Conservation (phyloP, 2,888 invertebrate genomes). For the Phorcus lineatus region DNA sequence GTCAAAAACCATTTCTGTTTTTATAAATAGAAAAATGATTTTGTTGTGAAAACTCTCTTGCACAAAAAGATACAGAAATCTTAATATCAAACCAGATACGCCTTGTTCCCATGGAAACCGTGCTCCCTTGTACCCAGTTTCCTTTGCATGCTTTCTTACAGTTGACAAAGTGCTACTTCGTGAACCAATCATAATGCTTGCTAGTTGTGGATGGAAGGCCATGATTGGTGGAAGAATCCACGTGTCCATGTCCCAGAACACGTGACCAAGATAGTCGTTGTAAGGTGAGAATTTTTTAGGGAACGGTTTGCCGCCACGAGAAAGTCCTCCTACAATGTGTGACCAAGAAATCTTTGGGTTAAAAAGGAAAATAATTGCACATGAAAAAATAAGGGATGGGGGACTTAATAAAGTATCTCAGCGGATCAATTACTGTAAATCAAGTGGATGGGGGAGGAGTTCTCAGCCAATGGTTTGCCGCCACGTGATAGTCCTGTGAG, state of each 20-base stretch:
- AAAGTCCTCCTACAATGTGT: conserved; percentile 45
- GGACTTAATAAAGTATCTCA: too few species aligned
- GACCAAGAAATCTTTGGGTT: neutral
- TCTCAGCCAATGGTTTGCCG: too few species aligned
- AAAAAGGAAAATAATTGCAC: too few species aligned
- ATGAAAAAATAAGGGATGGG: too few species aligned
- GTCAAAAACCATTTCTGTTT: too few species aligned
- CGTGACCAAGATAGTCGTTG: conserved; percentile 69
- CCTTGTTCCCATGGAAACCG: conserved; percentile 71
- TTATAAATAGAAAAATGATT: too few species aligned
- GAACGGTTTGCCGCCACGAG: conserved; percentile 45
- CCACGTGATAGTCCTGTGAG: too few species aligned
- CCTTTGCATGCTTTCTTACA: conserved; percentile 57
- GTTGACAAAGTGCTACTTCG: conserved; percentile 51
- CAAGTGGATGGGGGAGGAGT: too few species aligned
- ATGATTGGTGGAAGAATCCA: conserved; percentile 70
- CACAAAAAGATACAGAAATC: too few species aligned
- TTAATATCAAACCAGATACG: conserved; percentile 53
- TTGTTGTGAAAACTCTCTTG: too few species aligned
- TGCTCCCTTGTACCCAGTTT: conserved; percentile 51
- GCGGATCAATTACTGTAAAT: too few species aligned
- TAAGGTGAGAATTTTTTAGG: conserved; percentile 38
- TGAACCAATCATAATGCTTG: conserved; percentile 53
- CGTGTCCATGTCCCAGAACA: conserved; percentile 73
- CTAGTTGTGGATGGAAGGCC: conserved; percentile 59